Conservation (phyloP, 2,113 vertebrate genomes). For the Rhea americana region DNA sequence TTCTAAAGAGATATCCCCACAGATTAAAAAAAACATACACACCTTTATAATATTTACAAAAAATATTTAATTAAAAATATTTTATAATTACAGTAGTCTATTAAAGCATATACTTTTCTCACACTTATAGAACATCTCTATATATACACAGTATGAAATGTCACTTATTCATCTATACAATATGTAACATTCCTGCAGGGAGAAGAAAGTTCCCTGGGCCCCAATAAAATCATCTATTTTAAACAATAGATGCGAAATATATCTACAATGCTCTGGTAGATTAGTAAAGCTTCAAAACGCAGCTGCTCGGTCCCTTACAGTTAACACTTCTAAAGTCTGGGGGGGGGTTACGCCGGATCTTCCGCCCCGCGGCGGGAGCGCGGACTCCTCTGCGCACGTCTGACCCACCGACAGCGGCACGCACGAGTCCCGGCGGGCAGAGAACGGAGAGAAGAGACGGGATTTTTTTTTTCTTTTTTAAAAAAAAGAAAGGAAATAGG, state of each 20-base stretch:
- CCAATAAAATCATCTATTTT: slow-evolving; percentile 97
- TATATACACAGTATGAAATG: slow-evolving; percentile 95
- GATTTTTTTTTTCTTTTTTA: too few relatives aligned
- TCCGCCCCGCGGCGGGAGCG: slow-evolving; percentile 63
- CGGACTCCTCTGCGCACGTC: slow-evolving; percentile 62
- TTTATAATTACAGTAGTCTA: slow-evolving; percentile 99
- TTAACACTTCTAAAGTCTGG: slow-evolving; percentile 72
- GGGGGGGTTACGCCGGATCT: slow-evolving; percentile 54
- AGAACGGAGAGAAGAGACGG: slow-evolving; percentile 62
- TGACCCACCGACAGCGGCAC: slow-evolving; percentile 63
- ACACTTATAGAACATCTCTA: slow-evolving; percentile 98
- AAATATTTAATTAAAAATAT: slow-evolving; percentile 99
- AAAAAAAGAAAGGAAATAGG: slow-evolving; percentile 34
- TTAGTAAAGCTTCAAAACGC: slow-evolving; percentile 94
- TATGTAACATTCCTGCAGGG: slow-evolving; percentile 93
- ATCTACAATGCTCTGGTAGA: slow-evolving; percentile 90
- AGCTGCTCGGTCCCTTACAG: slow-evolving; percentile 80
- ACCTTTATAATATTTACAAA: slow-evolving; percentile 96
- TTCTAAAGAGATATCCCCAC: slow-evolving; percentile 75
- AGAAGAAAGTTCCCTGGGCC: slow-evolving; percentile 84
- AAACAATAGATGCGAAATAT: slow-evolving; percentile 95
- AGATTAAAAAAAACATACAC: slow-evolving; percentile 80
- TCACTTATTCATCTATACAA: slow-evolving; percentile 93
- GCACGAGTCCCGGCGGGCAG: slow-evolving; percentile 71
- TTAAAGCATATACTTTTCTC: slow-evolving; percentile 97